A percentile compares a stretch with the other conserved stretches of the same genome.
Conservation (phyloP, 2,797 vertebrate genomes). For the Threskiornis aethiopicus region DNA sequence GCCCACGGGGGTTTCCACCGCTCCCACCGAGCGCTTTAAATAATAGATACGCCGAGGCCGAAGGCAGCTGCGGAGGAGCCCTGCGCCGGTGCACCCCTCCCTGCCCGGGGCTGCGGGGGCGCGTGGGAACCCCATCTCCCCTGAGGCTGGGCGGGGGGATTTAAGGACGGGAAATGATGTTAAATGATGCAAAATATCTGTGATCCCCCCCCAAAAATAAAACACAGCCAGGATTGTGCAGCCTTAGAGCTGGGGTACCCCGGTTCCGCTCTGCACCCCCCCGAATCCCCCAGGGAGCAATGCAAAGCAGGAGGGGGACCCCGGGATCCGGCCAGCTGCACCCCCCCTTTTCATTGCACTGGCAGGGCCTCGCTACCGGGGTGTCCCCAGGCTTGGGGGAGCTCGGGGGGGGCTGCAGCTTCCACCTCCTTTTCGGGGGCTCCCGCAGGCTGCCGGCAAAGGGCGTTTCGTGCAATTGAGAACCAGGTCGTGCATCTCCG, state of each 20-base stretch:
- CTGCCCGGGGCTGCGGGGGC: not conserved
- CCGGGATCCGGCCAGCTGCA: not conserved
- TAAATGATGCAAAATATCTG: not conserved
- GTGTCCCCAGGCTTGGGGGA: not conserved
- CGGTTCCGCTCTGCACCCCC: not conserved
- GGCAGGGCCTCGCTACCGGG: not conserved
- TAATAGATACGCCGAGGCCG: fast-evolving
- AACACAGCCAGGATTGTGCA: not conserved
- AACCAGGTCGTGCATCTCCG: not conserved
- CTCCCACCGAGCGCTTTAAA: not conserved
- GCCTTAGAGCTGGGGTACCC: not conserved
- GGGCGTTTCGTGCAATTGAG: not conserved
- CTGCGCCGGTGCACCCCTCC: not conserved
- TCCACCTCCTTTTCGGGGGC: not conserved
- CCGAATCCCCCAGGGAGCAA: fast-evolving
- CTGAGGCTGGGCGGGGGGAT: not conserved
- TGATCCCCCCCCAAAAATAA: not conserved
- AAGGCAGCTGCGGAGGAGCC: not conserved
- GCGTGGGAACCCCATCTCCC: not conserved
- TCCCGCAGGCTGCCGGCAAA: not conserved
- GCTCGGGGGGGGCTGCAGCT: not conserved
- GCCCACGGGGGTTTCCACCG: not conserved
- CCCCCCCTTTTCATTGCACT: not conserved
- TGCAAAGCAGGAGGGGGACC: not conserved
- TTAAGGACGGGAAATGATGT: not conserved